Conservation (phyloP, 2,888 invertebrate species). For the Polydrusus pterygomalis region DNA sequence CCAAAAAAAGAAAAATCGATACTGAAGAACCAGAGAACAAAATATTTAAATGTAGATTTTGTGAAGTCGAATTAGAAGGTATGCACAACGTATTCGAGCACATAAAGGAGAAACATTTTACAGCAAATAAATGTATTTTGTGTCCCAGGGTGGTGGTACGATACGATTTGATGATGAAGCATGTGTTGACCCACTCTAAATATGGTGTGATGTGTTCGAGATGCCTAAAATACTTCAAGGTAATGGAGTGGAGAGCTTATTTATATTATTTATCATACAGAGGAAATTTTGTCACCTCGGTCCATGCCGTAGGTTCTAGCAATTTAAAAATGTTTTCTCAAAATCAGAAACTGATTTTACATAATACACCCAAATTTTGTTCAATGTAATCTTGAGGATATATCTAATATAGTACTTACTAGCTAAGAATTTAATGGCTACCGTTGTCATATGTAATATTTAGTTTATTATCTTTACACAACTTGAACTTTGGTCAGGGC, state of each 20-base stretch:
- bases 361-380: too few species aligned
- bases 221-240: background rate
- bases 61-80: background rate
- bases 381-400: too few species aligned
- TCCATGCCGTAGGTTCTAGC: too few species aligned
- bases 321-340: too few species aligned
- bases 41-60: slow-evolving; percentile 2
- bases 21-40: background rate
- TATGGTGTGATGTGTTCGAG: background rate
- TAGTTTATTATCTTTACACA: too few species aligned
- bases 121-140: background rate
- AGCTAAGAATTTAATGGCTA: too few species aligned
- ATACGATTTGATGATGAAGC: background rate
- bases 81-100: background rate
- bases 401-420: too few species aligned
- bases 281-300: too few species aligned
- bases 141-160: background rate
- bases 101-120: background rate
- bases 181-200: background rate
- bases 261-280: too few species aligned
- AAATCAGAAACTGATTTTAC: too few species aligned
- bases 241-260: background rate
- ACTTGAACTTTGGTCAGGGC: too few species aligned
- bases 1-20: background rate
- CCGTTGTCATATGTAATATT: too few species aligned